Base-by-base conservation (phyloP, 2,888 invertebrate genomes). In the Troglohyphantes excavatus region DNA sequence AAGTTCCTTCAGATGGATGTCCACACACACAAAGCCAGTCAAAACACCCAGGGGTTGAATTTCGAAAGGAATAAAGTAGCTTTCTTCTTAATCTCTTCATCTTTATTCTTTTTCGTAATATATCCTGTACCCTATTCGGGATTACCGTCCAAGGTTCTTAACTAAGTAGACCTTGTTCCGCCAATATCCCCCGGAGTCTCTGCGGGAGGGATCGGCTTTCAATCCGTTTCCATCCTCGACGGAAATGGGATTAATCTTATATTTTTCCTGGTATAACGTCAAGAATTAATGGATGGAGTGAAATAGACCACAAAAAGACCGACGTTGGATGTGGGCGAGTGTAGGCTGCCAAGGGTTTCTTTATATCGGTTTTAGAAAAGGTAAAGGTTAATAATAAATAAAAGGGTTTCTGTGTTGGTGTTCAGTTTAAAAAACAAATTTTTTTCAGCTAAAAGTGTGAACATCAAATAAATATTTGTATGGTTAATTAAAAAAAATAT, bases 91-190 rank as follows among this genome's bases (percentile, higher is more conserved):
- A 53, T 53, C 53, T n/a, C 53, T 39, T 39, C 53, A 53, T 53
- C 53, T 53, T 53, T 53, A 9, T 53, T 39, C 39, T 39, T 39
- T 39, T n/a, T 53, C 17, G 53, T 53, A 53, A 53, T 53, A 2
- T 53, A 53, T 53, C 53, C 17, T 53, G n/a, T 53, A 53, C 17
- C 53, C 17, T 53, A 53, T n/a, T 53, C 53, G 9, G n/a, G 53
- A 53, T 53, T 53, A 53, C 1, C 6, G 13, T 53, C 53, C 53
- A 3, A 3, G 33, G 33, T 33, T 6, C n/a, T n/a, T 13, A 53
- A 53, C 53, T 53, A 53, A 53, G 53, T 53, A 53, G 53, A n/a
- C 53, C 53, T 53, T 53, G 53, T 53, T 53, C 53, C 53, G 53
- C 53, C 53, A 53, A 53, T 53, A 53, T 53, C 9, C 53, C 53